phyloP scores from a whole-genome alignment of 2,797 vertebrate genomes.

The Trematomus bernacchii region DNA sequence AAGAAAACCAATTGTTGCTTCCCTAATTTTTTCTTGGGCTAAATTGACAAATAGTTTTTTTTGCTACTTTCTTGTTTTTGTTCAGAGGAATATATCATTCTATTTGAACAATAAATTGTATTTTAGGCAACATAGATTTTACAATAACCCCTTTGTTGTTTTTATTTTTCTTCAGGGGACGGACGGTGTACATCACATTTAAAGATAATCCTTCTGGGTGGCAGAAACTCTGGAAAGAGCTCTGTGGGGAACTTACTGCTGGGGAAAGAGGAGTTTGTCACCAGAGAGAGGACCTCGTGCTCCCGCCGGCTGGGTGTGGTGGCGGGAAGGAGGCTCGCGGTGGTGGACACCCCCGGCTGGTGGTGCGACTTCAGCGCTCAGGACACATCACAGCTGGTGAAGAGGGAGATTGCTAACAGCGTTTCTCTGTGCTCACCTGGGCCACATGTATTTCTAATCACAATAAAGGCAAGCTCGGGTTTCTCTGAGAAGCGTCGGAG shows the following conservation, averaged over 20 bases:
- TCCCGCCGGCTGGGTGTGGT: slow-evolving; percentile 58
- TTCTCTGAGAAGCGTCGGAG: slow-evolving; percentile 72
- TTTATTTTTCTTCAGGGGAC: slow-evolving; percentile 37
- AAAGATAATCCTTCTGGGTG: slow-evolving; percentile 79
- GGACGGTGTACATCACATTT: slow-evolving; percentile 50
- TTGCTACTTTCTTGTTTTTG: too few species aligned
- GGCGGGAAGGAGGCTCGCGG: slow-evolving; percentile 62
- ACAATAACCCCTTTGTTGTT: neutral
- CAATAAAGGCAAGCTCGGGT: slow-evolving; percentile 73
- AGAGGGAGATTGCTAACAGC: slow-evolving; percentile 74
- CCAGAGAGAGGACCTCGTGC: slow-evolving; percentile 71
- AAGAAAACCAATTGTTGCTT: neutral
- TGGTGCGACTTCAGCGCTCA: slow-evolving; percentile 76
- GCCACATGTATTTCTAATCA: slow-evolving; percentile 81
- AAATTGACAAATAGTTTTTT: too few species aligned
- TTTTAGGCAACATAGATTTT: neutral
- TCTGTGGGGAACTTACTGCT: slow-evolving; percentile 77
- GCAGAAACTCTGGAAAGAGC: slow-evolving; percentile 81
- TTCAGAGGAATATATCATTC: too few species aligned
- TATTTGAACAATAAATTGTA: too few species aligned
- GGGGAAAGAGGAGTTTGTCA: slow-evolving; percentile 76
- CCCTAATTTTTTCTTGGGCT: neutral
- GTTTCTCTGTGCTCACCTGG: slow-evolving; percentile 77
- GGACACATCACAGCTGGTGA: slow-evolving; percentile 73
- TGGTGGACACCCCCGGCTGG: slow-evolving; percentile 85